Base-by-base conservation (phyloP, 2,797 vertebrate genomes). In the Cirrhinus mrigala region DNA sequence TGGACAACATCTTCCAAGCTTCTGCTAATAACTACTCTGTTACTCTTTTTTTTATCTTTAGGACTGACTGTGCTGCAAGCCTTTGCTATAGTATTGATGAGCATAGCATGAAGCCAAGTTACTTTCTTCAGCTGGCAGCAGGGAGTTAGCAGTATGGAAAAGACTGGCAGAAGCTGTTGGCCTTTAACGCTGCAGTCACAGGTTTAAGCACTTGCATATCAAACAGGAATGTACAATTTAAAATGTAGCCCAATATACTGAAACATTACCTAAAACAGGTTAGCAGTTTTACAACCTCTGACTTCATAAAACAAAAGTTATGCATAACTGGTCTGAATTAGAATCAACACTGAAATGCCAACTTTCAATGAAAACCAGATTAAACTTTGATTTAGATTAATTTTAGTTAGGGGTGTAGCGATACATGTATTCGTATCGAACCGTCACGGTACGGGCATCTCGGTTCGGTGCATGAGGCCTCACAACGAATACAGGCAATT, bases 51-150 rank as follows among this genome's bases (percentile, higher is more conserved):
- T 22, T 54, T 66, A 76, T 37, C 40, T 48, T 7, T 33, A 14
- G 58, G 48, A 83, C 33, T 27, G 71, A 66, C 58, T 64, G 81
- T 44, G 54, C 60, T 83, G 15, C 33, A 75, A 68, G 60, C 58
- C 24, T 60, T 76, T 75, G 58, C 50, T 52, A 74, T n/a, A 48
- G 74, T 68, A 24, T 50, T 22, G 40, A 48, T 82, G 52, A 66
- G 56, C 24, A 44, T 29, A 73, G 22, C 15, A 54, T 60, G 40
- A 82, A 29, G 71, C 71, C 58, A 76, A 68, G 48, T 66, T 68
- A 44, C 20, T 52, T 75, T 83, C 70, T 66, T 75, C 29, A 66
- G 27, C 70, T 50, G 44, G 46, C 71, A 83, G 71, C 56, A 75
- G 46, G 70, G n/a, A 50, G 27, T 37, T 60, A 50, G 27, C 56